Base-by-base conservation (phyloP, 2,113 vertebrate genomes). In the Zapornia atra region DNA sequence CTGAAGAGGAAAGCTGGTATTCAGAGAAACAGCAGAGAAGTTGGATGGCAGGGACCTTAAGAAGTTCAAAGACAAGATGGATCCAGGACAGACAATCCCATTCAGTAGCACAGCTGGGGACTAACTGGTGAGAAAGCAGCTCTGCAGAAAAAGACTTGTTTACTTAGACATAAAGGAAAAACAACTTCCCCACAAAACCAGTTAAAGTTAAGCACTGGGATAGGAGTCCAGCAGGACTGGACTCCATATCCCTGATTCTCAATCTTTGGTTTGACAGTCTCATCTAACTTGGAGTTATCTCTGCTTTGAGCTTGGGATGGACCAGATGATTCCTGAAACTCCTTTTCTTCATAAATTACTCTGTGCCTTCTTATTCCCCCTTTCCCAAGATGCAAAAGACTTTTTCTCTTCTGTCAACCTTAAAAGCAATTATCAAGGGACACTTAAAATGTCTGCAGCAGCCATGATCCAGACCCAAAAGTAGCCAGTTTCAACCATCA, bases 181-280 rank as follows among this genome's bases (percentile, higher is more conserved):
- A 20, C 6, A 25, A 29, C 13, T 66, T 48, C 7, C 21, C 14
- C 22, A 36, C 21, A 71, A 54, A 25, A 60, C 25, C 22, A 21
- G 36, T 31, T 44, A 44, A 21, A 48, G 46, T 48, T 34, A 82
- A 82, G 31, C 17, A 13, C 18, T 59, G 31, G 38, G 22, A 15
- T 0, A 4, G 44, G 15, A 59, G 12, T 15, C 21, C 44, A 54
- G 25, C 25, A 20, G 12, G 12, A 7, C 38, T 63, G 26, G 19
- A 57, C 14, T 31, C 17, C 40, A 11, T 18, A 42, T 24, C 31
- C 10, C 16, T 15, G 20, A 48, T 65, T 59, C 63, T 38, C 40
- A 61, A 22, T 0, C 0, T 25, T n/a, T 42, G 19, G 31, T 13
- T 73, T 1, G 0, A 61, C 18, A 63, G 38, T 28, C 19, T 56